A percentile compares a stretch with the other conserved stretches of the same genome.
These are phyloP conservation scores for Cyaniris semiargus DNA, from an alignment of 2,888 invertebrate species.

Conservation along the genomic window DNA sequence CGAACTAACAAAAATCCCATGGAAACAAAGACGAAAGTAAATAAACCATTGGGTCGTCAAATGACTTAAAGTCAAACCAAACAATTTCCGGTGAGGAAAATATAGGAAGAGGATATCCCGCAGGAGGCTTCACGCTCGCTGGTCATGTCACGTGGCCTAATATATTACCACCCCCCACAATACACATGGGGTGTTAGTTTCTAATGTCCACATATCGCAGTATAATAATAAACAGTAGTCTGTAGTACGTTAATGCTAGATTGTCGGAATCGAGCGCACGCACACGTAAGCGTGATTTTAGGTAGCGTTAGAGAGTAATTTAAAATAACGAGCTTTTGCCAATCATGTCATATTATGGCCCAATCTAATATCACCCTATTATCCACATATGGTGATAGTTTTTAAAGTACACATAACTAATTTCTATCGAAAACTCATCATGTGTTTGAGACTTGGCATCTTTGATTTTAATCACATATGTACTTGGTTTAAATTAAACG, in stretches of 20 bases:
- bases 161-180: background rate
- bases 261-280: too few species aligned
- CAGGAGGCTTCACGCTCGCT: slow-evolving; percentile 24
- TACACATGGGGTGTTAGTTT: background rate
- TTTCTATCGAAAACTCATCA: background rate
- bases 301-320: too few species aligned
- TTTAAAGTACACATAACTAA: background rate
- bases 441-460: background rate
- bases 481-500: background rate
- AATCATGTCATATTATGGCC: too few species aligned
- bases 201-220: background rate
- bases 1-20: background rate
- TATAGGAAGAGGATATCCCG: slow-evolving; percentile 28
- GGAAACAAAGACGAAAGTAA: background rate
- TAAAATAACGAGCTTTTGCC: too few species aligned
- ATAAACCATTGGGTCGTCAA: background rate
- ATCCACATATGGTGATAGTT: too few species aligned
- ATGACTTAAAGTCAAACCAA: slow-evolving; percentile 5
- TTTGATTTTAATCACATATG: background rate
- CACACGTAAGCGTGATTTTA: too few species aligned
- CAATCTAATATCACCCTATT: too few species aligned
- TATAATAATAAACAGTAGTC: background rate
- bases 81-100: slow-evolving; percentile 17
- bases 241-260: background rate
- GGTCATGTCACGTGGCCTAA: slow-evolving; percentile 1